A percentile compares a stretch with the other conserved stretches of the same genome.
These are phyloP conservation scores for Pseudanteris insignis DNA, from an alignment of 2,888 invertebrate species.

Conservation along the genomic window DNA sequence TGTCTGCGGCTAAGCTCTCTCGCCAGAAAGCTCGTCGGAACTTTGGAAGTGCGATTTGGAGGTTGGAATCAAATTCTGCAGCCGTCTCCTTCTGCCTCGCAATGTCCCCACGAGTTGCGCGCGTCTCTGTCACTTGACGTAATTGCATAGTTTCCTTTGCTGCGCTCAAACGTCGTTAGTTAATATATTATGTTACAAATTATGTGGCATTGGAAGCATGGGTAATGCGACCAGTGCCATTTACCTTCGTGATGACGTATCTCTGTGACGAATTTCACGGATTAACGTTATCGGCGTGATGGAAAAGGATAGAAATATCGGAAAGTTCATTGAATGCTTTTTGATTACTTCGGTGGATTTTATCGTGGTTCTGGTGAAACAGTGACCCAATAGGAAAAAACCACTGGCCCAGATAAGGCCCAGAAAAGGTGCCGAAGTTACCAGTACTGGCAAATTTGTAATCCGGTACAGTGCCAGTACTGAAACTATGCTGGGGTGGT, in stretches of 20 bases:
- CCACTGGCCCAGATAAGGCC: too few relatives aligned
- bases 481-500: too few relatives aligned
- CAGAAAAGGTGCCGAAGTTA: too few relatives aligned
- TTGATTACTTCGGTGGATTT: too few relatives aligned
- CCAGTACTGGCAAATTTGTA: too few relatives aligned
- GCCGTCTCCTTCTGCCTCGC: slow-evolving; percentile 36
- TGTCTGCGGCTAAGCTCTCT: slow-evolving; percentile 61
- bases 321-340: not conserved
- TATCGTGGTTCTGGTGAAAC: not conserved
- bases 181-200: slow-evolving; percentile 42
- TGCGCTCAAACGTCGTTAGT: slow-evolving; percentile 30
- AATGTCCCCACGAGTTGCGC: slow-evolving; percentile 16
- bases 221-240: slow-evolving; percentile 8
- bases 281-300: not conserved
- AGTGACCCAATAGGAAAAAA: too few relatives aligned
- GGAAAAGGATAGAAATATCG: not conserved
- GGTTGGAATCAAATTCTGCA: slow-evolving; percentile 45
- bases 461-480: too few relatives aligned
- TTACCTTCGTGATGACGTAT: not conserved
- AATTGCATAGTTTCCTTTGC: slow-evolving; percentile 43
- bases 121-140: slow-evolving; percentile 35
- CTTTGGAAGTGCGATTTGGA: slow-evolving; percentile 49
- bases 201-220: slow-evolving; percentile 18
- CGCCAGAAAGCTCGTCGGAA: slow-evolving; percentile 55
- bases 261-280: slow-evolving; percentile 17